Evolutionary conservation across 1,140 invertebrate genomes (phyloP).

Genomic region (Papilio dardanus): DNA sequence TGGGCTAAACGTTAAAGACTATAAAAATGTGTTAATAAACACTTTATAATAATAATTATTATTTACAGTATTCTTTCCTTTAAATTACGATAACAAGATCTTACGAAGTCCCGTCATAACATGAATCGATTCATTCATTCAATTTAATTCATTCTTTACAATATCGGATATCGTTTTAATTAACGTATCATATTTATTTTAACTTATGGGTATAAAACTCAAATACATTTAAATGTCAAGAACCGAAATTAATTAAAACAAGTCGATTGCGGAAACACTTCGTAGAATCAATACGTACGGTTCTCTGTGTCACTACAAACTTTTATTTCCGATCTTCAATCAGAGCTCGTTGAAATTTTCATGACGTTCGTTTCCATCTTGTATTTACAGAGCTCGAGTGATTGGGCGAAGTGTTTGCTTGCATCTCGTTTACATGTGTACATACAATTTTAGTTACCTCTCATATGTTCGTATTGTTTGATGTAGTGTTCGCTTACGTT

Average conservation of each 20-base stretch:
- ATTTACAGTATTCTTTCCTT: neutral
- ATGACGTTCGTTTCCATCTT: slow-evolving; percentile 21
- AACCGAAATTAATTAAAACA: slow-evolving; percentile 8
- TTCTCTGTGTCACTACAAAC: slow-evolving; percentile 11
- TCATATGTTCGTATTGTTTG: neutral
- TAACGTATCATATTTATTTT: neutral
- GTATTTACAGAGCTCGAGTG: slow-evolving; percentile 18
- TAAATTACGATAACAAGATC: no score
- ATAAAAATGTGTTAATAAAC: neutral
- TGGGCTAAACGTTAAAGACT: neutral
- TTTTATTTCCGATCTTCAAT: slow-evolving; percentile 17
- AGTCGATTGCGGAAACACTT: neutral
- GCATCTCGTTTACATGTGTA: slow-evolving; percentile 16
- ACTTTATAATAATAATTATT: neutral
- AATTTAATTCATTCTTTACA: no score
- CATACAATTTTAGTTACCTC: neutral
- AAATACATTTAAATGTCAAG: neutral
- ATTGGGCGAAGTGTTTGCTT: slow-evolving; percentile 24
- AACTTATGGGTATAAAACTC: neutral
- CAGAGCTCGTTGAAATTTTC: slow-evolving; percentile 10
- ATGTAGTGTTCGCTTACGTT: neutral
- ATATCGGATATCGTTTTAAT: neutral
- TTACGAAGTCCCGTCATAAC: neutral
- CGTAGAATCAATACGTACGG: slow-evolving; percentile 12
- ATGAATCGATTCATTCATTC: no score